Percentiles rank a stretch among this genome's conserved stretches.
These are phyloP conservation scores for Bothrops jararaca DNA, from an alignment of 2,113 vertebrate genomes.

Conservation along the genomic window DNA sequence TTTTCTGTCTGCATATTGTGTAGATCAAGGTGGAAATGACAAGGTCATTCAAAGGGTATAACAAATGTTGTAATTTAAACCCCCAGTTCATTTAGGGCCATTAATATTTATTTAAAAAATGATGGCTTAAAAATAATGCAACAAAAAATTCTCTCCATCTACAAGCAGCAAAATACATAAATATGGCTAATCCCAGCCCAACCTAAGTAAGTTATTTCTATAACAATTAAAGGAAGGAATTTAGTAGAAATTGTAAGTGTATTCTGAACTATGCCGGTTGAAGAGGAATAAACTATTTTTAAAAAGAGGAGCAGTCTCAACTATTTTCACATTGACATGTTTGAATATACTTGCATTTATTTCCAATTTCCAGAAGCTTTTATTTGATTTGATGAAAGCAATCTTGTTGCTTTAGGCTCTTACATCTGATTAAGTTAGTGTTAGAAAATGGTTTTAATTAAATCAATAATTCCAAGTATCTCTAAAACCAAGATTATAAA, in stretches of 20 bases:
- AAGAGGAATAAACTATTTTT: not conserved
- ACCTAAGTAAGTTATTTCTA: not conserved
- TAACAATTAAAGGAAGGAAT: not conserved
- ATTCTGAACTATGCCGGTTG: not conserved
- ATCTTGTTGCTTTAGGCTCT: not conserved
- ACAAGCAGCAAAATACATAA: not conserved
- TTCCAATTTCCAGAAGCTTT: not conserved
- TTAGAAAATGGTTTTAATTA: not conserved
- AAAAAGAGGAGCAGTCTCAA: not conserved
- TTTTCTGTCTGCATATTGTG: not conserved
- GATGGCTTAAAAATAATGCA: not conserved
- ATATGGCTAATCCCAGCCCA: not conserved
- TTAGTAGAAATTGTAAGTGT: not conserved
- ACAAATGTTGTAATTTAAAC: not conserved
- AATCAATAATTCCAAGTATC: not conserved
- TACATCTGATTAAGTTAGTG: not conserved
- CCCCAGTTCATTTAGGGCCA: not conserved
- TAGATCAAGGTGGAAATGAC: not conserved
- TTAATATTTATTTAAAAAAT: not conserved
- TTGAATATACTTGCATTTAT: not conserved
- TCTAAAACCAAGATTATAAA: not conserved
- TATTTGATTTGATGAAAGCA: not conserved
- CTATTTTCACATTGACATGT: not conserved
- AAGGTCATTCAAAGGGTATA: not conserved
- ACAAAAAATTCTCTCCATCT: not conserved